Evolutionary conservation across 2,888 invertebrate species (phyloP), one percentile per base, ranked within the genome.

Genomic region (Anodontia alba): DNA sequence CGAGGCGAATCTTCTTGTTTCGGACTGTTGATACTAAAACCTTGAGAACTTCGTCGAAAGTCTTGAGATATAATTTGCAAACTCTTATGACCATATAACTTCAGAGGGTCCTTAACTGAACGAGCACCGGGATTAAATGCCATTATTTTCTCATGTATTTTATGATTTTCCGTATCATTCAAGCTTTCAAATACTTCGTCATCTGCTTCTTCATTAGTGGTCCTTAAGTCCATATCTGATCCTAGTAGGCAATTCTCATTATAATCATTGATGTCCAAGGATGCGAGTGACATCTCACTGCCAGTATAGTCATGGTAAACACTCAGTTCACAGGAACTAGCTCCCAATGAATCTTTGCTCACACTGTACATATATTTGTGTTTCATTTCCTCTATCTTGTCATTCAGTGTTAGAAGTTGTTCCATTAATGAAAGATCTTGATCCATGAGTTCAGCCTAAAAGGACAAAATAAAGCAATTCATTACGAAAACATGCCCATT

Each of bases 361-460:
- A 70, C 67, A 12, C 76, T 74, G 62, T 83, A 78, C 31, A 74
- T 54, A 54, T 77, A 66, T 51, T 72, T 73, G n/a, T 36, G 62
- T 85, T 93, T 93, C 29, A 93, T 86, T 66, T 93, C 92, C 83
- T 92, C 93, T 42, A 93, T 92, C 31, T 90, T 89, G 81, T 93
- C 93, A 78, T 93, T 93, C 66, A 93, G 84, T n/a, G 92, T 93
- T 66, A 93, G 87, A 8, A 93, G 85, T 83, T 92, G 92, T 77
- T 91, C 89, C 93, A 93, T 92, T 75, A 93, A 81, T 7, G 89
- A 89, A 49, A 93, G 79, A 72, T 93, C 93, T 79, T 93, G 93
- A 54, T 93, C 93, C 88, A 93, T 91, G 77, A 93, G 83, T 2
- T 91, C 91, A 29, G 91, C 89, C 93, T 93, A 88, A 26, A 89